Evolutionary conservation across 2,113 vertebrate species (phyloP).

Genomic region (western clawed frog (Xenopus tropicalis)): UCB_Xtro_10.0 CM004446.2:131676001-131676500

Average conservation of each 20-base stretch:
- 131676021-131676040: no score
- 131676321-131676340: no score
- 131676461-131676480: neutral
- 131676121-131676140: neutral
- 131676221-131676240: no score
- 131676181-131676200: neutral
- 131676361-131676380: no score
- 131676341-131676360: no score
- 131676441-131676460: neutral
- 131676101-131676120: neutral
- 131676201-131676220: neutral
- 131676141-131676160: neutral
- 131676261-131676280: no score
- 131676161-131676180: neutral
- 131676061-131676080: neutral
- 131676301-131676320: no score
- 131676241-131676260: neutral
- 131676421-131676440: neutral
- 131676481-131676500: neutral
- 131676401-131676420: neutral
- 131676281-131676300: no score
- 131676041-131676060: neutral
- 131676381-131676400: neutral
- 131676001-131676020: no score
- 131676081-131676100: neutral